Conservation (phyloP, 2,113 vertebrate genomes). For the Lethenteron reissneri region DNA sequence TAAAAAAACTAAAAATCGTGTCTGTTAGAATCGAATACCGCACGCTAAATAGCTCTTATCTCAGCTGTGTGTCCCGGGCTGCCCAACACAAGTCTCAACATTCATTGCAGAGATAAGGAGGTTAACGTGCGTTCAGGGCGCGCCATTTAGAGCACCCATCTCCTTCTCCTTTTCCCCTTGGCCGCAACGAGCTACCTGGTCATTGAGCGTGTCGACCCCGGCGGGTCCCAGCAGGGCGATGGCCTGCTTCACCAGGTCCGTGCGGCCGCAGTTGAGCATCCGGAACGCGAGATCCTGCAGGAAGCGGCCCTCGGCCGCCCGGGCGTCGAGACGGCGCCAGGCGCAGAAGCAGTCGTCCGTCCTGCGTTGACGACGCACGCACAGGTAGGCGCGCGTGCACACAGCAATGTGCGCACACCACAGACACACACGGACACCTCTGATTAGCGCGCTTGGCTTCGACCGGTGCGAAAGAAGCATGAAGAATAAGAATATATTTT, state of each 20-base stretch:
- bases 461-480: too few species aligned
- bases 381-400: background rate
- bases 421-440: background rate
- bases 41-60: too few species aligned
- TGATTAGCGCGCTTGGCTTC: background rate
- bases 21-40: too few species aligned
- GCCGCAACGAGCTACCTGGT: slow-evolving; percentile 37
- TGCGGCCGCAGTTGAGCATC: slow-evolving; percentile 89
- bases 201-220: slow-evolving; percentile 84
- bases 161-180: too few species aligned
- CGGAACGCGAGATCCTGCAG: slow-evolving; percentile 82
- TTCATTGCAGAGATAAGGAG: too few species aligned
- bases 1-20: too few species aligned
- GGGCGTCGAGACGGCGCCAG: slow-evolving; percentile 72
- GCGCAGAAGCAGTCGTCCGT: slow-evolving; percentile 87
- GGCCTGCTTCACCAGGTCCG: slow-evolving; percentile 75
- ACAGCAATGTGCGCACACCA: background rate
- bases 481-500: too few species aligned
- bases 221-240: slow-evolving; percentile 58
- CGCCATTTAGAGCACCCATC: too few species aligned
- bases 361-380: slow-evolving; percentile 20
- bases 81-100: too few species aligned
- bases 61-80: too few species aligned
- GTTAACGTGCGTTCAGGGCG: too few species aligned
- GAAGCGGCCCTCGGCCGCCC: slow-evolving; percentile 69